Percentiles rank a stretch among this genome's conserved stretches.
Evolutionary conservation across 2,797 vertebrate species (phyloP).

Genomic region (Lates japonicus): DNA sequence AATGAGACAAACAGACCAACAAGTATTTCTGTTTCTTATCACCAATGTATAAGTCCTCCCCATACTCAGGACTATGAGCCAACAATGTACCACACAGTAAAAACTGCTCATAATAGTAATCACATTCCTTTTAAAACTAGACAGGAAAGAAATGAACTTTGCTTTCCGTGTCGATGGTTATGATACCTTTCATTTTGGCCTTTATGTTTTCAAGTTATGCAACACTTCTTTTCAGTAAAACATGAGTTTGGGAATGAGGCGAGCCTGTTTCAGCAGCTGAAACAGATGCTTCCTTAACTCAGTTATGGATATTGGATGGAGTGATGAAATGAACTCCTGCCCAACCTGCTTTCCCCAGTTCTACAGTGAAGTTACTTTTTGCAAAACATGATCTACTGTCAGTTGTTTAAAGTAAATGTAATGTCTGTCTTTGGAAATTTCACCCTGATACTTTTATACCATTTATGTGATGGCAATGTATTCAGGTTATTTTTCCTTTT

Average conservation of each 20-base stretch:
- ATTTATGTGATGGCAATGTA: neutral
- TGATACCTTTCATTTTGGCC: constrained; percentile 63
- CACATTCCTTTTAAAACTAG: constrained; percentile 44
- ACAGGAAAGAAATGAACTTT: constrained; percentile 47
- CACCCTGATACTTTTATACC: constrained; percentile 13
- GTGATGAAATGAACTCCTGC: constrained; percentile 75
- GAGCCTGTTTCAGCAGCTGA: constrained; percentile 72
- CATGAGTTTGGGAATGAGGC: constrained; percentile 67
- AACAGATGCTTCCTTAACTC: constrained; percentile 78
- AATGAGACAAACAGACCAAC: constrained; percentile 62
- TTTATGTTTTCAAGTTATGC: constrained; percentile 72
- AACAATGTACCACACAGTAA: constrained; percentile 30
- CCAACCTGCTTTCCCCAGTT: constrained; percentile 67
- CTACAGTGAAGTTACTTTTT: constrained; percentile 55
- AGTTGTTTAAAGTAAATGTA: constrained; percentile 58
- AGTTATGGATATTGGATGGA: constrained; percentile 79
- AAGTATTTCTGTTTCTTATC: constrained; percentile 59
- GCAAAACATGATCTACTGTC: constrained; percentile 56
- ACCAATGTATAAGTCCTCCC: constrained; percentile 63
- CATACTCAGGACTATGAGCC: constrained; percentile 51
- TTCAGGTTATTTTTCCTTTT: neutral
- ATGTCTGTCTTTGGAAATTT: constrained; percentile 50
- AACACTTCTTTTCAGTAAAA: constrained; percentile 66
- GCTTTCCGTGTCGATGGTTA: constrained; percentile 56
- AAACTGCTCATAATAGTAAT: constrained; percentile 51